A percentile compares a stretch with the other conserved stretches of the same genome.
phyloP scores from a whole-genome alignment of 2,113 vertebrate species.

The Thinocorus orbignyianus region DNA sequence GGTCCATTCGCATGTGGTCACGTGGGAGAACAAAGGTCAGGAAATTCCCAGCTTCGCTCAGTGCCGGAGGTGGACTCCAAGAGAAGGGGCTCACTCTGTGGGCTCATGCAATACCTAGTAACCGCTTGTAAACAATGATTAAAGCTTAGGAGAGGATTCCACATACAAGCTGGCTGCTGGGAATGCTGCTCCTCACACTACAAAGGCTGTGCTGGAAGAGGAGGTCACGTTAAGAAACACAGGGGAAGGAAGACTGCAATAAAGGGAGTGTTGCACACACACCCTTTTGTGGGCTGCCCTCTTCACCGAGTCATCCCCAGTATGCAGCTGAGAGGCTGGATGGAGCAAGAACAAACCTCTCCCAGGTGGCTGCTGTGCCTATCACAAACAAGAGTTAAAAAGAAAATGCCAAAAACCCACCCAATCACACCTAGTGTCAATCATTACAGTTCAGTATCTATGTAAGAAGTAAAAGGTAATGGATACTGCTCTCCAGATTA shows the following conservation, averaged over 20 bases:
- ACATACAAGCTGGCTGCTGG: background rate
- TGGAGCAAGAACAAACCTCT: background rate
- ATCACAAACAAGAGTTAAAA: background rate
- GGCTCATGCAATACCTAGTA: background rate
- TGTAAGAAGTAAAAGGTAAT: background rate
- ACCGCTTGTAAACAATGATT: slow-evolving; percentile 18
- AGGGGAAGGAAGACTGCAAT: slow-evolving; percentile 6
- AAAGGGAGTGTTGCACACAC: background rate
- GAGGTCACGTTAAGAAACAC: background rate
- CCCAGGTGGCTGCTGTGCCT: background rate
- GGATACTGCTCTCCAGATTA: background rate
- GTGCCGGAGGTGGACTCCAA: background rate
- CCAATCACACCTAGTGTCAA: background rate
- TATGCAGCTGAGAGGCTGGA: background rate
- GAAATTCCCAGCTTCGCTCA: background rate
- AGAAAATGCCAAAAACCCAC: background rate
- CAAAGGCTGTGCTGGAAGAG: background rate
- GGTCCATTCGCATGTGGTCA: background rate
- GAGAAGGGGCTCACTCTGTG: background rate
- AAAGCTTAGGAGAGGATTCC: background rate
- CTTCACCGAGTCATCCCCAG: background rate
- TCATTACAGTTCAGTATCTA: background rate
- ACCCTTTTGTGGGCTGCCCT: background rate
- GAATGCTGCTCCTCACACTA: background rate
- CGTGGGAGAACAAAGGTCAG: background rate